These are phyloP conservation scores for Hyppa rectilinea DNA, from an alignment of 2,888 invertebrate genomes.

Conservation along the genomic window DNA sequence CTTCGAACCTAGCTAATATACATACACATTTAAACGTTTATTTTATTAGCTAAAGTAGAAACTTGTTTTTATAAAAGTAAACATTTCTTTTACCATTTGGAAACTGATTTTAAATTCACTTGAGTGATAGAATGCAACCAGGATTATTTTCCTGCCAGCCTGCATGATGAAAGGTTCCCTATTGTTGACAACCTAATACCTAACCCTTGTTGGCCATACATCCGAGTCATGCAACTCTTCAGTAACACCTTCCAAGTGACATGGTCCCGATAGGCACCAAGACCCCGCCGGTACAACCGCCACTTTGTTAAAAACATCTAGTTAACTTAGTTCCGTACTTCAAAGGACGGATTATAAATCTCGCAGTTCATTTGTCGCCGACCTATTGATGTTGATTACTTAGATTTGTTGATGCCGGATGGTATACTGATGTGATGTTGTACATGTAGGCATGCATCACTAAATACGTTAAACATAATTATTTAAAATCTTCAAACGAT, in stretches of 20 bases:
- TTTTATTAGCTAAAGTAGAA: too few species aligned
- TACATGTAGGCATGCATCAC: too few species aligned
- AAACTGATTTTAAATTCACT: background rate
- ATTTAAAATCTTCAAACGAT: too few species aligned
- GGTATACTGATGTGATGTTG: too few species aligned
- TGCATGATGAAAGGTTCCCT: background rate
- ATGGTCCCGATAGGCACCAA: background rate
- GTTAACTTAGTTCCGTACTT: conserved; percentile 28
- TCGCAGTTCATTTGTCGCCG: conserved; percentile 37
- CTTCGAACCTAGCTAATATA: too few species aligned
- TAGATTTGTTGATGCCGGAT: conserved; percentile 12
- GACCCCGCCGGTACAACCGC: background rate
- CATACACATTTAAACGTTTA: too few species aligned
- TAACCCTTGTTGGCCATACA: background rate
- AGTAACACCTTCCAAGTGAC: background rate
- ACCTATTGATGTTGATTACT: conserved; percentile 16
- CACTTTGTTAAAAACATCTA: background rate
- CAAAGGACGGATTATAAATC: conserved; percentile 51
- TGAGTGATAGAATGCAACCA: background rate
- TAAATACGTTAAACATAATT: too few species aligned
- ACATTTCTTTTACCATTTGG: background rate
- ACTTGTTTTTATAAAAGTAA: too few species aligned
- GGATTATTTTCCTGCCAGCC: background rate
- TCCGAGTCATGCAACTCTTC: background rate
- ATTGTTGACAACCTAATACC: background rate